phyloP scores from a whole-genome alignment of 2,888 invertebrate genomes.

The Eristalinus sepulchralis region DNA sequence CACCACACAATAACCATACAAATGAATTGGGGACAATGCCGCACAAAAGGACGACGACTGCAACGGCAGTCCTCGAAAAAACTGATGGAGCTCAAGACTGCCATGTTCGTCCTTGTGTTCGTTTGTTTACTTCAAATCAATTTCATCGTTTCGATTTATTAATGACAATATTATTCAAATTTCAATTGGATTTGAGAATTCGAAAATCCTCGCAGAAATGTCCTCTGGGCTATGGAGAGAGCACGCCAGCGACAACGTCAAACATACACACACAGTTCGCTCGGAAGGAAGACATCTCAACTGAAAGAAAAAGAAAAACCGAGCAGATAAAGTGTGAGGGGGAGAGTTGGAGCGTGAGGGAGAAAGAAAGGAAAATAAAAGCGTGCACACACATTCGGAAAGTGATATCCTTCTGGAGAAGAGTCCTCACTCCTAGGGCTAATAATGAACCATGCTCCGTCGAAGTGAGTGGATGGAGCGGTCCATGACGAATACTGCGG shows the following conservation, averaged over 20 bases:
- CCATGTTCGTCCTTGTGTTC: conserved; percentile 34
- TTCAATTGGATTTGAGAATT: conserved; percentile 61
- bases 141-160: conserved; percentile 68
- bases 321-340: no score
- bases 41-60: conserved; percentile 30
- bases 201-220: conserved; percentile 20
- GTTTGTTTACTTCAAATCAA: conserved; percentile 67
- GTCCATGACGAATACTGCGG: background rate
- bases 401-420: conserved; percentile 49
- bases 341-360: background rate
- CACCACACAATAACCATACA: conserved; percentile 35
- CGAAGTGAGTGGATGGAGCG: background rate
- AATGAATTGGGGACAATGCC: conserved; percentile 25
- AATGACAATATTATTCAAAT: conserved; percentile 70
- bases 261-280: background rate
- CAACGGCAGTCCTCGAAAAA: background rate
- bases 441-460: conserved; percentile 34
- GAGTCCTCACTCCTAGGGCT: conserved; percentile 35
- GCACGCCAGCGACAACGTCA: background rate
- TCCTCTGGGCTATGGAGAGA: conserved; percentile 10
- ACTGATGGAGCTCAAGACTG: conserved; percentile 28
- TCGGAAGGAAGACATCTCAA: background rate
- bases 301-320: background rate
- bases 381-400: background rate
- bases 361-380: background rate